A percentile compares a stretch with the other conserved stretches of the same genome.
These are phyloP conservation scores for Synanthedon formicaeformis DNA, from an alignment of 2,888 invertebrate genomes.

Conservation along the genomic window DNA sequence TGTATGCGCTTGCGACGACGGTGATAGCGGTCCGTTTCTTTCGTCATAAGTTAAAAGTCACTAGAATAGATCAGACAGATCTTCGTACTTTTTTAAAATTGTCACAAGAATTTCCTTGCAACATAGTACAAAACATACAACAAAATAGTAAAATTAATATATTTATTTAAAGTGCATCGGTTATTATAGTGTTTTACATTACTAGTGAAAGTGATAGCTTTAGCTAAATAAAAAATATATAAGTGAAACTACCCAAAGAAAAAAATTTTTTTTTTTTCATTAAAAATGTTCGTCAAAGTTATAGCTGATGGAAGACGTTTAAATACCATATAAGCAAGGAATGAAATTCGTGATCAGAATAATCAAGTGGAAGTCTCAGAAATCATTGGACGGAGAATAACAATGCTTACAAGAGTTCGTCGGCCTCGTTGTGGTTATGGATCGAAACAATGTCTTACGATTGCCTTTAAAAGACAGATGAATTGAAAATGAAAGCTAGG, in stretches of 20 bases:
- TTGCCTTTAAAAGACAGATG: constrained; percentile 37
- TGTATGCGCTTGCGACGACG: constrained; percentile 11
- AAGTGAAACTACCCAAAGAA: background rate
- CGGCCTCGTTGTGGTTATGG: constrained; percentile 45
- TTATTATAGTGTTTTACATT: constrained; percentile 1
- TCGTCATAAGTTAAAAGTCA: constrained; percentile 28
- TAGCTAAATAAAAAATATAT: too few species aligned
- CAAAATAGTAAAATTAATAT: too few species aligned
- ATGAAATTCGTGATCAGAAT: constrained; percentile 48
- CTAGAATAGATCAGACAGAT: constrained; percentile 15
- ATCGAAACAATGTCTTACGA: constrained; percentile 36
- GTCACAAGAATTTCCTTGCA: too few species aligned
- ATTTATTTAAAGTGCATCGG: background rate
- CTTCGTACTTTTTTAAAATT: background rate
- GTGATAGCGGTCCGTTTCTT: background rate
- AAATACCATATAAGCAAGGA: constrained; percentile 40
- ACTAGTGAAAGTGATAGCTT: background rate
- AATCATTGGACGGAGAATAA: constrained; percentile 54
- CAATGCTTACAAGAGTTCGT: constrained; percentile 54
- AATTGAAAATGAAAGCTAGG: constrained; percentile 8
- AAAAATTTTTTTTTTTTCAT: background rate
- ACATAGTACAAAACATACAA: too few species aligned
- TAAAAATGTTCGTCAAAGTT: background rate
- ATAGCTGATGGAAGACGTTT: constrained; percentile 28
- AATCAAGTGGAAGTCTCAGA: constrained; percentile 32